Conservation (phyloP, 2,888 invertebrate genomes). For the Chloromyia formosa region DNA sequence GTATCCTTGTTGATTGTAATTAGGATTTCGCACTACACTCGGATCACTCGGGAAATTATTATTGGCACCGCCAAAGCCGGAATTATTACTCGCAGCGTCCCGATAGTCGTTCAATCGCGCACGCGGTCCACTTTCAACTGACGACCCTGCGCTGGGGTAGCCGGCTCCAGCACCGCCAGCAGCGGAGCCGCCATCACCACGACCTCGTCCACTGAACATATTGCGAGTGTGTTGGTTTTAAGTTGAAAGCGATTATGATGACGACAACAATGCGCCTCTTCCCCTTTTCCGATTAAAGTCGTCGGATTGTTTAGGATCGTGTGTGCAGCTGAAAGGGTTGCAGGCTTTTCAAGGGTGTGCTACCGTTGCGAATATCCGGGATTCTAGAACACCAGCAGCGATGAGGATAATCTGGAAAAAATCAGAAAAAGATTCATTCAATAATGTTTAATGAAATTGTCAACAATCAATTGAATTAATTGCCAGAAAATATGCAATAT, state of each 20-base stretch:
- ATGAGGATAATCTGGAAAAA: background rate
- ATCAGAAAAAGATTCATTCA: background rate
- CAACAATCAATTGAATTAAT: no score
- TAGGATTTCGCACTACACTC: slow-evolving; percentile 34
- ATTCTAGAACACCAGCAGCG: no score
- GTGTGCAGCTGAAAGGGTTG: no score
- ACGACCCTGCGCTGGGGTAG: slow-evolving; percentile 4
- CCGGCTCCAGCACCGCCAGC: slow-evolving; percentile 33
- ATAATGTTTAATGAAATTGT: background rate
- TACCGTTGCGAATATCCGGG: no score
- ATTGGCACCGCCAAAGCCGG: slow-evolving; percentile 23
- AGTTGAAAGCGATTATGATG: slow-evolving; percentile 5
- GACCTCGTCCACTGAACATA: slow-evolving; percentile 49
- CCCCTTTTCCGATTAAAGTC: no score
- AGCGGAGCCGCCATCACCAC: slow-evolving; percentile 52
- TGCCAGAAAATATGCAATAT: no score
- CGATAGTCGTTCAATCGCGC: slow-evolving; percentile 56
- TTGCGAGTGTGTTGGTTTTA: slow-evolving; percentile 17
- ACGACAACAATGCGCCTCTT: background rate
- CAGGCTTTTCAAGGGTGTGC: no score
- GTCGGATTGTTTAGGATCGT: no score
- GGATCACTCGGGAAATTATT: slow-evolving; percentile 36
- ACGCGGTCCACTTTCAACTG: slow-evolving; percentile 64
- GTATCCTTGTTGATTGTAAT: slow-evolving; percentile 46
- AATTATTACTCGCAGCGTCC: slow-evolving; percentile 36